These are phyloP conservation scores for Scleropages formosus DNA, from an alignment of 2,797 vertebrate species.

Conservation along the genomic window DNA sequence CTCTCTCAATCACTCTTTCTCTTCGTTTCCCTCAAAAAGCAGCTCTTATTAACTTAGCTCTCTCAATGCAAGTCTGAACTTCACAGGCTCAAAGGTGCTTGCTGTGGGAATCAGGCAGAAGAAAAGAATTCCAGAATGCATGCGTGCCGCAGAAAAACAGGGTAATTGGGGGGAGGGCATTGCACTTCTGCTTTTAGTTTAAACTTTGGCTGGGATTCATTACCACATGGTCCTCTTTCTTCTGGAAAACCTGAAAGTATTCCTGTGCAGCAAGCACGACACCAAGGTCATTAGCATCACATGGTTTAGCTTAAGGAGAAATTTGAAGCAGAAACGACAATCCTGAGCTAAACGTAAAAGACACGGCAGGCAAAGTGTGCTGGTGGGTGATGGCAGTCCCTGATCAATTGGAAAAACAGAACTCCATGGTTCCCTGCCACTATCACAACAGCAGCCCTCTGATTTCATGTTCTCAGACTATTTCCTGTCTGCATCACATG, in stretches of 20 bases:
- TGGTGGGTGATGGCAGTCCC: too few species aligned
- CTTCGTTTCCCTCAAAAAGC: conserved; percentile 42
- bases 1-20: conserved; percentile 29
- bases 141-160: conserved; percentile 57
- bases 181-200: conserved; percentile 60
- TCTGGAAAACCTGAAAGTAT: conserved; percentile 63
- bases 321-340: neutral
- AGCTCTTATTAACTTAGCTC: conserved; percentile 47
- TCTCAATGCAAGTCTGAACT: conserved; percentile 43
- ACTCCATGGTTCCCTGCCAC: too few species aligned
- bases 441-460: neutral
- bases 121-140: conserved; percentile 76
- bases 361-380: too few species aligned
- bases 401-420: too few species aligned
- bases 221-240: conserved; percentile 74
- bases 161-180: conserved; percentile 37
- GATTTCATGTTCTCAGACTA: conserved; percentile 28
- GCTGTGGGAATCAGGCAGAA: conserved; percentile 55
- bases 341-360: too few species aligned
- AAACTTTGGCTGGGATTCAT: conserved; percentile 74
- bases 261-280: conserved; percentile 59
- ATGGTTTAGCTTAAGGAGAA: conserved; percentile 22
- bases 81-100: conserved; percentile 50
- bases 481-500: conserved; percentile 45
- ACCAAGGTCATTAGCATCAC: conserved; percentile 65